Evolutionary conservation across 2,888 invertebrate genomes (phyloP).

Genomic region (Magallana nippona): DNA sequence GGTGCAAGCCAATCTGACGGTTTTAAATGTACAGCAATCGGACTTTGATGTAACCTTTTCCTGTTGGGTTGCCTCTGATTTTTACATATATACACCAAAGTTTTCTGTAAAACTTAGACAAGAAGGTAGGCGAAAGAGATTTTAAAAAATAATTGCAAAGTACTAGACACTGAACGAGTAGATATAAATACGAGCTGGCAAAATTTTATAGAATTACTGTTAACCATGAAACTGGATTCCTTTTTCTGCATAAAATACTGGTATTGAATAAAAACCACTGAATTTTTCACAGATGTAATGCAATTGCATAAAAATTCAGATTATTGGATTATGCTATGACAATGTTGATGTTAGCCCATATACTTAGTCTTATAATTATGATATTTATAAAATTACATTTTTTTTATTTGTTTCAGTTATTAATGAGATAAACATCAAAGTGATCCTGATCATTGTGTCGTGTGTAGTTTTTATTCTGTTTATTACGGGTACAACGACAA

Average conservation of each 20-base stretch:
- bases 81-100: neutral
- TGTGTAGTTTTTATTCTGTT: neutral
- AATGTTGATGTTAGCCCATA: no score
- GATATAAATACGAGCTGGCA: no score
- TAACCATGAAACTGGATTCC: no score
- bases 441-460: neutral
- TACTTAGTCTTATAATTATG: neutral
- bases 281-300: no score
- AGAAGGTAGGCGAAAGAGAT: neutral
- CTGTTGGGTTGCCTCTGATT: constrained; percentile 30
- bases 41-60: constrained; percentile 19
- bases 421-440: neutral
- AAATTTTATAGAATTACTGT: no score
- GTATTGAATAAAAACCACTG: no score
- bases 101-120: constrained; percentile 25
- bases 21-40: constrained; percentile 33
- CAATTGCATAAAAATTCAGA: no score
- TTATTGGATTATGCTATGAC: no score
- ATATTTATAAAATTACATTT: neutral
- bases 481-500: neutral
- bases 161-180: no score
- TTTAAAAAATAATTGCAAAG: neutral
- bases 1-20: constrained; percentile 27
- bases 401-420: neutral
- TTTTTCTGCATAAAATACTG: no score